A percentile compares a stretch with the other conserved stretches of the same genome.
phyloP scores from a whole-genome alignment of 2,888 invertebrate genomes.

The Auanema sp. region DNA sequence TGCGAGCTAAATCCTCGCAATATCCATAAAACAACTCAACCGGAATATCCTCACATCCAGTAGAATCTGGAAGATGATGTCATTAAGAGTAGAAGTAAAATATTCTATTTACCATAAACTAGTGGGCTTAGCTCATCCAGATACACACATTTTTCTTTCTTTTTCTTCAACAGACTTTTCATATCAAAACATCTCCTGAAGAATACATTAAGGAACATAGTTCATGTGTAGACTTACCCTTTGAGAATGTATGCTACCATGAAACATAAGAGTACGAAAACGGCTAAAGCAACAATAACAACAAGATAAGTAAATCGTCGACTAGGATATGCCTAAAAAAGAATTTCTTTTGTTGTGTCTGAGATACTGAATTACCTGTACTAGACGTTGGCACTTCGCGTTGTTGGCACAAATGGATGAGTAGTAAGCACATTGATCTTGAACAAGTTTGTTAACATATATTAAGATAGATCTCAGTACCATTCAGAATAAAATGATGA shows the following conservation, averaged over 20 bases:
- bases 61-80: slow-evolving; percentile 30
- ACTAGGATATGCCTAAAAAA: slow-evolving; percentile 7
- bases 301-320: slow-evolving; percentile 30
- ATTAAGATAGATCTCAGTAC: slow-evolving; percentile 5
- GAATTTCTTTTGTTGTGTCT: no score
- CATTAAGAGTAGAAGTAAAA: slow-evolving; percentile 11
- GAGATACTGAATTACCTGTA: slow-evolving; percentile 12
- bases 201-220: slow-evolving; percentile 1
- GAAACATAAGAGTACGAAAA: slow-evolving; percentile 43
- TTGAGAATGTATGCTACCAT: slow-evolving; percentile 42
- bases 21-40: slow-evolving; percentile 59
- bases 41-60: slow-evolving; percentile 49
- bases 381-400: slow-evolving; percentile 39
- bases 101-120: slow-evolving; percentile 49
- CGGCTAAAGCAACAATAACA: slow-evolving; percentile 34
- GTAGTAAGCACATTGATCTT: slow-evolving; percentile 51
- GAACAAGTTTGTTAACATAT: no score
- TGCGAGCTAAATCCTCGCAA: slow-evolving; percentile 51
- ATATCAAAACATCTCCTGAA: slow-evolving; percentile 40
- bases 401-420: slow-evolving; percentile 52
- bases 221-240: slow-evolving; percentile 25
- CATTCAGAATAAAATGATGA: slow-evolving; percentile 27
- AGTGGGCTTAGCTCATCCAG: slow-evolving; percentile 52
- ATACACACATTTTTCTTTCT: slow-evolving; percentile 50
- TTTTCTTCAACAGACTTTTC: slow-evolving; percentile 40